Evolutionary conservation across 1,140 invertebrate species (phyloP), one percentile per base, ranked within the genome.

Genomic region (Chionoecetes opilio): DNA sequence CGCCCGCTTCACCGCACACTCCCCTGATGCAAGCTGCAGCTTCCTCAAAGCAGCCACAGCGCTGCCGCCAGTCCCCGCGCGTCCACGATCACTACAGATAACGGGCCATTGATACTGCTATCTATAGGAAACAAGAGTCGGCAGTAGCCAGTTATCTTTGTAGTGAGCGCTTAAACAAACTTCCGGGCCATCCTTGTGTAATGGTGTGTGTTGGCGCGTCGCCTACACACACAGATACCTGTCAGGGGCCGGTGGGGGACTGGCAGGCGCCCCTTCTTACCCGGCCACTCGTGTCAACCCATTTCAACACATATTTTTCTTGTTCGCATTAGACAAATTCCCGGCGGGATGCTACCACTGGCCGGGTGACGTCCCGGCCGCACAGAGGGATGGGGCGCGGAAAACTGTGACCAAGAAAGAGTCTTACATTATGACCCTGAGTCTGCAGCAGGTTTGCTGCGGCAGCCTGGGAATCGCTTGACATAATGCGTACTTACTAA

Each of bases 251-350:
- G 41, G 41, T 87, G 82, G 82, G 37, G 37, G 91, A 93, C 82
- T 84, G 82, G 84, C 92, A 35, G 34, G 32, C 82, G 31, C 32
- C 35, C 37, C 38, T 93, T 93, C 82, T 93, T 93, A 41, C 92
- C 37, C 84, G 2, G 29, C 21, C 38, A 41, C 35, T 46, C 92
- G 92, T 93, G 92, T 93, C 92, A 87, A 93, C 75, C n/a, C 92
- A 93, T 93, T 93, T 93, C 92, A 86, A 93, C 92, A 93, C 84
- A 93, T 93, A 93, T 93, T 93, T 93, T 93, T 93, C 92, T 86
- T 93, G 82, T 93, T 84, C 35, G 92, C 38, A 84, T 93, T 93
- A 87, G 84, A 93, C 37, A 93, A 93, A 93, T 93, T 93, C 75
- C 63, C 38, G 6, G 75, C 21, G 53, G 82, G 63, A 75, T 26